Evolutionary conservation across 2,113 vertebrate genomes (phyloP).

Genomic region (Mormyrus iriodes): DNA sequence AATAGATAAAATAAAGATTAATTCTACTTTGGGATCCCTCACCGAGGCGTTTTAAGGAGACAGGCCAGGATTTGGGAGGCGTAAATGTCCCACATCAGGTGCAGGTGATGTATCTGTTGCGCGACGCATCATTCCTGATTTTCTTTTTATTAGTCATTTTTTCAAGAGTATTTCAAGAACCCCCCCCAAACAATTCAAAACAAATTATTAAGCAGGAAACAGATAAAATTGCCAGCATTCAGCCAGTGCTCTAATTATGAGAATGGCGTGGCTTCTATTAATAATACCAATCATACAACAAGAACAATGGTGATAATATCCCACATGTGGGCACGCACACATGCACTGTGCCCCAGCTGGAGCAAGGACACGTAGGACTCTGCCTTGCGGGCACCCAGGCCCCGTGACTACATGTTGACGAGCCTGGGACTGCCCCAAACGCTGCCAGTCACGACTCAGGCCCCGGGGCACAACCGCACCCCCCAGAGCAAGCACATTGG

Average conservation of each 20-base stretch:
- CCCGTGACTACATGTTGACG: background rate
- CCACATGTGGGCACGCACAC: background rate
- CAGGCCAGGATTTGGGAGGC: no score
- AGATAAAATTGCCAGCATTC: slow-evolving; percentile 4
- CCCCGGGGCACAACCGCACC: background rate
- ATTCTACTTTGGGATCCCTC: background rate
- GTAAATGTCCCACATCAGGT: background rate
- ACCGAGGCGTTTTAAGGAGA: background rate
- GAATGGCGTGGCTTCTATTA: background rate
- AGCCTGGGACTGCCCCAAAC: background rate
- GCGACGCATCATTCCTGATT: background rate
- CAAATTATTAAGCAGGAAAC: slow-evolving; percentile 1
- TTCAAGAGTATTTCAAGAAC: background rate
- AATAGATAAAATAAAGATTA: background rate
- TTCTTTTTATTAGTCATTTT: background rate
- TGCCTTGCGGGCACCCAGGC: background rate
- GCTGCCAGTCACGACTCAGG: background rate
- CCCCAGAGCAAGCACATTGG: background rate
- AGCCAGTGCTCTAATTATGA: background rate
- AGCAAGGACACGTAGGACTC: background rate
- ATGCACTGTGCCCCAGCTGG: background rate
- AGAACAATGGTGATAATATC: background rate
- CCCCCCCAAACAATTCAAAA: background rate
- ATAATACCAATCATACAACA: background rate
- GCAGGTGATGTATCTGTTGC: background rate